These are phyloP conservation scores for Rhopalosiphum nymphaeae DNA, from an alignment of 2,888 invertebrate genomes.

Conservation along the genomic window DNA sequence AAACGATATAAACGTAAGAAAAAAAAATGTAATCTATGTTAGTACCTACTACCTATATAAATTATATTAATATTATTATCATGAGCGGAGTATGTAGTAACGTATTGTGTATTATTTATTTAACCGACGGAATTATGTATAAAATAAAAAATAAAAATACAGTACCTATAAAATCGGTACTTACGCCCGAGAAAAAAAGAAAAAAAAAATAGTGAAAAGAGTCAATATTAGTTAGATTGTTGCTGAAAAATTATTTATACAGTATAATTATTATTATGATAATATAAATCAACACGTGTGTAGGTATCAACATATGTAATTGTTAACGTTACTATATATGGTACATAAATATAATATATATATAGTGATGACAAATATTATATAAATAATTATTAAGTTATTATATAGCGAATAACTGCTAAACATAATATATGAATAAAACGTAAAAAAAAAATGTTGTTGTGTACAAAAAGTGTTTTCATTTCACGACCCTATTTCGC, in stretches of 20 bases:
- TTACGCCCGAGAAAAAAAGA: slow-evolving; percentile 10
- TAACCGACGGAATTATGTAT: slow-evolving; percentile 41
- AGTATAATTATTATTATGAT: slow-evolving; percentile 47
- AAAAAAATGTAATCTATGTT: slow-evolving; percentile 17
- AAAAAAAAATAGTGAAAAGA: slow-evolving; percentile 40
- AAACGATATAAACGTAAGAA: slow-evolving; percentile 12
- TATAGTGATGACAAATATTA: slow-evolving; percentile 54
- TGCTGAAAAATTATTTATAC: slow-evolving; percentile 62
- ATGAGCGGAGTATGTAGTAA: slow-evolving; percentile 42
- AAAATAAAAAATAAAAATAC: slow-evolving; percentile 9
- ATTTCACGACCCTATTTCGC: background rate
- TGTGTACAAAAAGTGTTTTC: slow-evolving; percentile 63
- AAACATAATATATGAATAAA: slow-evolving; percentile 60
- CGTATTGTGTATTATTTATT: slow-evolving; percentile 45
- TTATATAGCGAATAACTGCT: slow-evolving; percentile 64
- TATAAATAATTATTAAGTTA: slow-evolving; percentile 60
- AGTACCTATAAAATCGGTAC: slow-evolving; percentile 27
- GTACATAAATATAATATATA: slow-evolving; percentile 50
- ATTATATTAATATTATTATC: slow-evolving; percentile 28
- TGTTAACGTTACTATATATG: slow-evolving; percentile 63
- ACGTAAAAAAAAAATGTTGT: slow-evolving; percentile 60
- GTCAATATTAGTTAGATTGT: slow-evolving; percentile 65
- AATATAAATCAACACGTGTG: slow-evolving; percentile 61
- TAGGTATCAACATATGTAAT: slow-evolving; percentile 60
- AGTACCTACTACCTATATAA: background rate